A percentile compares a stretch with the other conserved stretches of the same genome.
Conservation (phyloP, 2,888 invertebrate genomes). For the Cheilosia grossa region DNA sequence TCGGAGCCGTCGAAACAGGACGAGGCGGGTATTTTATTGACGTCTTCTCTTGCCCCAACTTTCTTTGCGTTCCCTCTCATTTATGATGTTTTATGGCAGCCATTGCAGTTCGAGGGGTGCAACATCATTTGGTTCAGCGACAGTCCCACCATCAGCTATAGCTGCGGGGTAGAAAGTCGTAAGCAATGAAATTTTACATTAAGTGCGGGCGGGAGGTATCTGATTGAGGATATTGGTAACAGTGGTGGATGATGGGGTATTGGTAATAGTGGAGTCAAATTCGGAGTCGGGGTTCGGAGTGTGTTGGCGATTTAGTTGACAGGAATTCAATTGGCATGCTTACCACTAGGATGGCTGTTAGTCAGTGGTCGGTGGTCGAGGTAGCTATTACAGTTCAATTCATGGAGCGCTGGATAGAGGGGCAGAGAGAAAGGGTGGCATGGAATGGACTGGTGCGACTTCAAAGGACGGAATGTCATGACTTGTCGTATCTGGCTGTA, state of each 20-base stretch:
- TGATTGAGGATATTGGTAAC: background rate
- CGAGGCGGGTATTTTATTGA: constrained; percentile 29
- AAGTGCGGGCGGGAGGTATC: constrained; percentile 6
- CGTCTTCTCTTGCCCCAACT: background rate
- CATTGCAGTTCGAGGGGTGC: constrained; percentile 44
- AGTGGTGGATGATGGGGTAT: constrained; percentile 33
- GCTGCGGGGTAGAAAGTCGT: constrained; percentile 46
- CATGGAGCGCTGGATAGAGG: constrained; percentile 8
- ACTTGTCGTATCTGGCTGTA: constrained; percentile 9
- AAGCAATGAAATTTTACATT: constrained; percentile 60
- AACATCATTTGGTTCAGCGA: constrained; percentile 40
- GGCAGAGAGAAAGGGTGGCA: background rate
- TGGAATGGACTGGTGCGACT: background rate
- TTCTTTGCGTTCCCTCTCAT: constrained; percentile 38
- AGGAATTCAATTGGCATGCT: constrained; percentile 67
- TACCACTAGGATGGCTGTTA: constrained; percentile 39
- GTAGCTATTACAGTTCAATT: constrained; percentile 53
- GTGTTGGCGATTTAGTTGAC: constrained; percentile 66
- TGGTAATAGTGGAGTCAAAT: constrained; percentile 1
- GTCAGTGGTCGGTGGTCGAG: constrained; percentile 41
- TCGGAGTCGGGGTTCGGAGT: constrained; percentile 1
- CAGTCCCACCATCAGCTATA: constrained; percentile 13
- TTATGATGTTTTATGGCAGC: constrained; percentile 62
- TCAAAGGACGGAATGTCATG: constrained; percentile 21
- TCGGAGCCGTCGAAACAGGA: constrained; percentile 4